phyloP scores from a whole-genome alignment of 2,113 vertebrate genomes.

The Campylomormyrus numenius region DNA sequence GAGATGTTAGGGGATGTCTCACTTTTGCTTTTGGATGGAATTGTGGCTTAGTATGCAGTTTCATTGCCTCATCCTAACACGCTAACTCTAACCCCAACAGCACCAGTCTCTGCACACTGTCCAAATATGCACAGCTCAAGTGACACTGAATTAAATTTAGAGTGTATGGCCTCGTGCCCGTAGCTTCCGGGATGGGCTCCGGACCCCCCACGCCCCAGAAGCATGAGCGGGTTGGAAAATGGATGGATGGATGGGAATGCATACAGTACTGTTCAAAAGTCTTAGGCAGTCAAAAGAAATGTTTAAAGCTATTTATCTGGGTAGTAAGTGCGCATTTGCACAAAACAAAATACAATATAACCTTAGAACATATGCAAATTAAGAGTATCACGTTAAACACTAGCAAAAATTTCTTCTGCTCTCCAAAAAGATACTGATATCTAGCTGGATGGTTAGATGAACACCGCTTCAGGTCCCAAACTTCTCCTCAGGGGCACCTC shows the following conservation, averaged over 20 bases:
- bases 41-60: not conserved
- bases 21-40: not conserved
- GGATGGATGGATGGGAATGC: not conserved
- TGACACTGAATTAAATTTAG: not conserved
- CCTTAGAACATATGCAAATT: not conserved
- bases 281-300: no score
- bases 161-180: not conserved
- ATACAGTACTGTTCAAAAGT: not conserved
- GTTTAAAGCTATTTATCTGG: not conserved
- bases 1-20: not conserved
- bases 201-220: no score
- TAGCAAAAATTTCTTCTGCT: not conserved
- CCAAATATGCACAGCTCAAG: not conserved
- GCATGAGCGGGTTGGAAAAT: no score
- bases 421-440: not conserved
- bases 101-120: not conserved
- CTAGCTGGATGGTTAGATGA: not conserved
- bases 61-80: not conserved
- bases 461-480: not conserved
- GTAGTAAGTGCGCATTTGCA: not conserved
- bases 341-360: not conserved
- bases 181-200: no score
- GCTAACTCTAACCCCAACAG: not conserved
- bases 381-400: not conserved
- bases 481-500: not conserved